These are phyloP conservation scores for Micrasema minimum DNA, from an alignment of 1,140 invertebrate genomes.

Conservation along the genomic window DNA sequence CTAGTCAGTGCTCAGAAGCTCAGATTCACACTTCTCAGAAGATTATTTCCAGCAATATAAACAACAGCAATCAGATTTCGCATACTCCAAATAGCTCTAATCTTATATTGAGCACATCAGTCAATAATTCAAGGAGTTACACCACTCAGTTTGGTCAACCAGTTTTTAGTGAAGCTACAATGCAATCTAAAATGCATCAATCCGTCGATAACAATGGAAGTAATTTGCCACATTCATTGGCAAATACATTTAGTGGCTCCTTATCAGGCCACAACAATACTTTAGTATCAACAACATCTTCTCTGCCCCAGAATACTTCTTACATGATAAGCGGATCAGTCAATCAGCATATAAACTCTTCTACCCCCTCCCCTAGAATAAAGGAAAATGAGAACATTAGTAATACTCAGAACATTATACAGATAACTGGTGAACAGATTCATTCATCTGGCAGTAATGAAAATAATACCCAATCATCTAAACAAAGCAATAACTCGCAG, in stretches of 20 bases:
- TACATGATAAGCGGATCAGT: constrained; percentile 43
- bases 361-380: constrained; percentile 5
- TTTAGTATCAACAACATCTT: constrained; percentile 38
- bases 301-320: constrained; percentile 32
- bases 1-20: constrained; percentile 39
- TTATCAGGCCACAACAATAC: constrained; percentile 38
- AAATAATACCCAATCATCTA: constrained; percentile 23
- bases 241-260: constrained; percentile 24
- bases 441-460: constrained; percentile 22
- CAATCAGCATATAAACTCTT: constrained; percentile 42
- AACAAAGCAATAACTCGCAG: constrained; percentile 25
- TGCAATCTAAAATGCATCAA: constrained; percentile 39
- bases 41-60: constrained; percentile 41
- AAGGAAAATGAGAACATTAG: constrained; percentile 33
- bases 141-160: constrained; percentile 45
- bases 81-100: constrained; percentile 39
- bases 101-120: constrained; percentile 38
- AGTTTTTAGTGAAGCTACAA: constrained; percentile 42
- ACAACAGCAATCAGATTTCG: constrained; percentile 26
- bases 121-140: constrained; percentile 48
- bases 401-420: constrained; percentile 28
- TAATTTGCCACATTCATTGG: constrained; percentile 34
- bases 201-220: constrained; percentile 23
- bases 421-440: constrained; percentile 38
- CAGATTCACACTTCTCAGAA: constrained; percentile 43